phyloP scores from a whole-genome alignment of 2,113 vertebrate species.

The Neofelis nebulosa region DNA sequence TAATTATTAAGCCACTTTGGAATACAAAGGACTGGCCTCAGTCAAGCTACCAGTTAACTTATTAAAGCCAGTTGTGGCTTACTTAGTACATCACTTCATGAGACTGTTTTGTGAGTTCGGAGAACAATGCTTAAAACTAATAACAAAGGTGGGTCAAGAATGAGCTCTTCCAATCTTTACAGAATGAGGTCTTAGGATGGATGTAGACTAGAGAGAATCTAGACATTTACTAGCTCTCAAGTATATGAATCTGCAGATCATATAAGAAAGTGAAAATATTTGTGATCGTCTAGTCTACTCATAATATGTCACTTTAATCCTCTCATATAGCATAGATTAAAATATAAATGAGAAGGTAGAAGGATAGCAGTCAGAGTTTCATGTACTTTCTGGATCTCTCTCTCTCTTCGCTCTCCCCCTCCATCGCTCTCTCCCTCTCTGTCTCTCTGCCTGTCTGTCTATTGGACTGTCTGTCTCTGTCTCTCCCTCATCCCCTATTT shows the following conservation, averaged over 20 bases:
- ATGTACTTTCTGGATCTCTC: neutral
- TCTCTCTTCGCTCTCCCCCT: neutral
- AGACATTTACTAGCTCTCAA: neutral
- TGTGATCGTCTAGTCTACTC: neutral
- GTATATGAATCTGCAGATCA: neutral
- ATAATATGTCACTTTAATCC: neutral
- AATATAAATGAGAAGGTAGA: neutral
- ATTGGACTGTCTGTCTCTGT: neutral
- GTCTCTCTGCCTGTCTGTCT: neutral
- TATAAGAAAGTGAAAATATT: neutral
- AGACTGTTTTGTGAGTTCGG: neutral
- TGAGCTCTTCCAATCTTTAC: neutral
- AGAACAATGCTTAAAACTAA: neutral
- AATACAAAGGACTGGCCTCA: neutral
- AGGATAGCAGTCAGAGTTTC: neutral
- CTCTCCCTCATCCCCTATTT: neutral
- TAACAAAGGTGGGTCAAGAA: neutral
- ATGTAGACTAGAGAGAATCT: neutral
- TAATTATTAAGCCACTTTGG: slow-evolving; percentile 27
- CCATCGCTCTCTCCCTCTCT: accelerated
- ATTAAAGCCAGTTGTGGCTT: neutral
- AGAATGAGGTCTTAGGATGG: neutral
- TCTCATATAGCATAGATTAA: neutral
- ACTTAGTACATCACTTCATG: neutral
- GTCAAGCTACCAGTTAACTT: neutral